These are phyloP conservation scores for Minunthozetes semirufus DNA, from an alignment of 2,888 invertebrate genomes.

Conservation along the genomic window DNA sequence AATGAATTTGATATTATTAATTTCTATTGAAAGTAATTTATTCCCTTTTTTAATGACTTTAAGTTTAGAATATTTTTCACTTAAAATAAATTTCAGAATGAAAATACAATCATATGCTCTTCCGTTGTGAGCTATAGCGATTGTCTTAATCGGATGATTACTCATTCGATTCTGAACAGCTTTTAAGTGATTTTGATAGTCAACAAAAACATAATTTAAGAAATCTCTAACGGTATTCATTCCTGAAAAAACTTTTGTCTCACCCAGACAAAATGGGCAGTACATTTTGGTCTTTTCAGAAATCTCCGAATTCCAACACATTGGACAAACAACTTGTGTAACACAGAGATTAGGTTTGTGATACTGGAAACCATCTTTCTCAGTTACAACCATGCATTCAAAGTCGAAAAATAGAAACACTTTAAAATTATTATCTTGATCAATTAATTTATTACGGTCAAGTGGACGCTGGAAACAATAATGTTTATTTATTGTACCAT, in stretches of 20 bases:
- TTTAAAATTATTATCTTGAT: not conserved
- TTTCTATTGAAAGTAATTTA: constrained; percentile 26
- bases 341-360: not conserved
- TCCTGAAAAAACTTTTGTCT: not conserved
- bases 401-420: not conserved
- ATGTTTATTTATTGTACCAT: not conserved
- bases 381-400: not conserved
- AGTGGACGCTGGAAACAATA: not conserved
- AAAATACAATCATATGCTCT: constrained; percentile 37
- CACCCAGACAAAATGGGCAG: not conserved
- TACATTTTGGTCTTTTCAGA: not conserved
- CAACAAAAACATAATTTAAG: not conserved
- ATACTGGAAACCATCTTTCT: not conserved
- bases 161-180: not conserved
- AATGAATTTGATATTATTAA: constrained; percentile 19
- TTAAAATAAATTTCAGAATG: constrained; percentile 26
- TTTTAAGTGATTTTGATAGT: not conserved
- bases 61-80: not conserved
- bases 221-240: not conserved
- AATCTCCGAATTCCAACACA: not conserved
- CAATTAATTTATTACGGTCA: not conserved
- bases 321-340: not conserved
- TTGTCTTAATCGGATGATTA: not conserved
- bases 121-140: constrained; percentile 36
- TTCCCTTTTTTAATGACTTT: constrained; percentile 10